Base-by-base conservation (phyloP, 2,888 invertebrate species). In the Mythimna ferrago region DNA sequence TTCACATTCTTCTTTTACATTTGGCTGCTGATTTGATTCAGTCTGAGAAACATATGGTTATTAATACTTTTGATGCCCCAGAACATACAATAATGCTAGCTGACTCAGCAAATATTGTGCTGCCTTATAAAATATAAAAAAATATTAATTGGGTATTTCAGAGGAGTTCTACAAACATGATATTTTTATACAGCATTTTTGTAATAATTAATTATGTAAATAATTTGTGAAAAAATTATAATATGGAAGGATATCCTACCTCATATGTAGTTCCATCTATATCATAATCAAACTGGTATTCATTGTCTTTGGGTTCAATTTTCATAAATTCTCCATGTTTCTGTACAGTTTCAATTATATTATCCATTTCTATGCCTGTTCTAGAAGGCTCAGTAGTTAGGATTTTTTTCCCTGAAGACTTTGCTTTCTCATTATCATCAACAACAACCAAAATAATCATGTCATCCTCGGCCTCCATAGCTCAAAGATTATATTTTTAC, bases 301-400 rank as follows among this genome's bases (percentile, higher is more conserved):
- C 65, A 19, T 61, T 60, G 1, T 81, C 66, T 19, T 68, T 58
- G 19, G 75, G 57, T 4, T 81, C 66, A 21, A 89, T 69, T 32
- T 82, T 58, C 57, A 90, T 73, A 26, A 81, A 81, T 76, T 91
- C 74, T 10, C 91, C 93, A 78, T 91, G 86, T 78, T 86, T 84
- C 68, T 86, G 85, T 6, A 88, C 92, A 19, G 84, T 86, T 58
- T 89, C 82, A 57, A 93, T 81, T n/a, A 93, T 82, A 26, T 89
- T 81, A 19, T 87, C 73, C 16, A 91, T 75, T 67, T 74, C 76
- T 4, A 71, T 32, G 6, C 63, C 67, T 44, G 51, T 38, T 51
- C 88, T 87, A n/a, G 81, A 71, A 19, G 87, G 82, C 32, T 73
- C 56, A 38, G 53, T 16, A 54, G 7, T 16, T 10, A 83, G 58